Base-by-base conservation (phyloP, 35 echinoderm and acorn worm genomes). In the Anneissia japonica region DNA sequence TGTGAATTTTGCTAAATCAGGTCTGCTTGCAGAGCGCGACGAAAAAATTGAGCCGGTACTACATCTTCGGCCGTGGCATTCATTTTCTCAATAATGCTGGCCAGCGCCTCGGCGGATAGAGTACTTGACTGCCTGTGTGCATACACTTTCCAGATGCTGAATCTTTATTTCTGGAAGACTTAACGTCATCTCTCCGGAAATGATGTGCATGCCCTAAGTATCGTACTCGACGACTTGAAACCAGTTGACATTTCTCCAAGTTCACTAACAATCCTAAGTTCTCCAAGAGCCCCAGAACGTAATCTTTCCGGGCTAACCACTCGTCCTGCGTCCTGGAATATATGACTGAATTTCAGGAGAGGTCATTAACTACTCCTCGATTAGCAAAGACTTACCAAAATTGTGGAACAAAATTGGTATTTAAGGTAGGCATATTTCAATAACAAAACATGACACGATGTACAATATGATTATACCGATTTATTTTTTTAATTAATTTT, bases 161-260 rank as follows among this genome's bases (percentile, higher is more conserved):
- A 88, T 26, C 34, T 88, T 81, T 12, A 51, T 13, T 0, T 81
- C 86, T 81, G 86, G 86, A 30, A 88, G 77, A 55, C 41, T 45
- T 31, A 77, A 46, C n/a, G 35, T 31, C 16, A 51, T 76, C 12
- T 38, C 43, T 17, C 33, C 4, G 30, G 82, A 73, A 19, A 9
- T 37, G 12, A 85, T 17, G n/a, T 36, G 32, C 37, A 0, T 43
- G 74, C 2, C 73, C 73, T 36, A 87, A 19, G 32, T 56, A 87
- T 23, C 35, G 16, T 30, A 87, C 34, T 36, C 72, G 35, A 7
- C 81, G 76, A 21, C 37, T 41, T 32, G 86, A 77, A 28, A 34
- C 35, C 39, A 87, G 34, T 28, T 87, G 75, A 36, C 38, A 80
- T 35, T 80, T 80, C 35, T 87, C 77, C 56, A 35, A 74, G 55